A percentile compares a stretch with the other conserved stretches of the same genome.
Evolutionary conservation across 2,797 vertebrate species (phyloP).

Genomic region (Sebastes hubbsi): DNA sequence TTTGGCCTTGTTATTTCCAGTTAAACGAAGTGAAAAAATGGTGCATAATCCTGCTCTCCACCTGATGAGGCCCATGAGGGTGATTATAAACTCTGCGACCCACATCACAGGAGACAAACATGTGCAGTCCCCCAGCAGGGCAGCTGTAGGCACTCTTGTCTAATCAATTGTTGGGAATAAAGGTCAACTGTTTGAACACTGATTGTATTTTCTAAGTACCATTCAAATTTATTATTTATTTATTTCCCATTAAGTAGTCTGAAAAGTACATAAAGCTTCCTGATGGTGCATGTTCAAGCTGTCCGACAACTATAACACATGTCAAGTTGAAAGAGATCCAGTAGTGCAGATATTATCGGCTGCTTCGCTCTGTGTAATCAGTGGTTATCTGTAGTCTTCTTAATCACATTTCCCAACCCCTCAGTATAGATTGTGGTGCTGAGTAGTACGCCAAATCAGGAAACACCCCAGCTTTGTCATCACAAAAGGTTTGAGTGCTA

Average conservation of each 20-base stretch:
- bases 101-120: slow-evolving; percentile 5
- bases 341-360: background rate
- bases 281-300: background rate
- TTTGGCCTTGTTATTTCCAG: background rate
- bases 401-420: slow-evolving; percentile 15
- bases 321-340: background rate
- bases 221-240: background rate
- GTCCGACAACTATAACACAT: background rate
- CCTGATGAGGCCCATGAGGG: background rate
- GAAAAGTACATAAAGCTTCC: background rate
- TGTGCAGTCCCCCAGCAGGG: slow-evolving; percentile 11
- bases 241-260: background rate
- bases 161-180: slow-evolving; percentile 35
- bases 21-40: background rate
- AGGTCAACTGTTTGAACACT: slow-evolving; percentile 27
- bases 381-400: slow-evolving; percentile 11
- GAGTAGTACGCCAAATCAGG: slow-evolving; percentile 1
- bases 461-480: background rate
- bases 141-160: slow-evolving; percentile 19
- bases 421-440: background rate
- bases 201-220: background rate
- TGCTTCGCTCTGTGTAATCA: slow-evolving; percentile 17
- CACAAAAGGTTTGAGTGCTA: background rate
- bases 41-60: background rate
- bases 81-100: slow-evolving; percentile 29